Percentiles rank a stretch among this genome's conserved stretches.
Conservation (phyloP, 2,888 invertebrate genomes). For the Stomorhina lunata region DNA sequence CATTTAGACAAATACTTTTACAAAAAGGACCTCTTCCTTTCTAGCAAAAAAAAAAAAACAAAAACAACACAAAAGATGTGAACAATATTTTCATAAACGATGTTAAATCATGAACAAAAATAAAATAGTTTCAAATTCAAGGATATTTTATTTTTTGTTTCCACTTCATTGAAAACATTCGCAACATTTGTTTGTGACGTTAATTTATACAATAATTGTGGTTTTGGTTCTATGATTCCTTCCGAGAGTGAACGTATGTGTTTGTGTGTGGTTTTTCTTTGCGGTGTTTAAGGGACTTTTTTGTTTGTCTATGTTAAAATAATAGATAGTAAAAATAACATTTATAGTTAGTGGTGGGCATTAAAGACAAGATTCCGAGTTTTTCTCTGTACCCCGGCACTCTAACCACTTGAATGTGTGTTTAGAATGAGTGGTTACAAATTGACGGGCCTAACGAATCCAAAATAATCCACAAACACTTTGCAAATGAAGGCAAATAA, state of each 20-base stretch:
- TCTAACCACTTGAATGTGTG: slow-evolving; percentile 34
- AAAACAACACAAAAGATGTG: slow-evolving; percentile 27
- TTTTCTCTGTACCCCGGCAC: background rate
- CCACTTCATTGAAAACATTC: slow-evolving; percentile 80
- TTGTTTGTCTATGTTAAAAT: slow-evolving; percentile 25
- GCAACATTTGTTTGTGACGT: slow-evolving; percentile 81
- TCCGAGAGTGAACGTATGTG: background rate
- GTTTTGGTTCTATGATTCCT: slow-evolving; percentile 56
- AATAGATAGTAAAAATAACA: slow-evolving; percentile 31
- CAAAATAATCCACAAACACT: slow-evolving; percentile 57
- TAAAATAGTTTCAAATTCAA: slow-evolving; percentile 59
- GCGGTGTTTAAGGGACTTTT: slow-evolving; percentile 13
- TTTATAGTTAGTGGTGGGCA: slow-evolving; percentile 25
- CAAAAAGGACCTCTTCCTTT: slow-evolving; percentile 31
- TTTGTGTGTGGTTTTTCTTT: slow-evolving; percentile 1
- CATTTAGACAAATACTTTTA: background rate
- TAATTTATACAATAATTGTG: slow-evolving; percentile 79
- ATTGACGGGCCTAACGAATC: slow-evolving; percentile 69
- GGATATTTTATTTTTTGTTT: slow-evolving; percentile 68
- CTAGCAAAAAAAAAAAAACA: background rate
- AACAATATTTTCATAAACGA: slow-evolving; percentile 15
- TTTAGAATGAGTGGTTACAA: slow-evolving; percentile 53
- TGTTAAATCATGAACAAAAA: slow-evolving; percentile 42
- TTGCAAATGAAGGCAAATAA: slow-evolving; percentile 68
- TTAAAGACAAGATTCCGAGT: background rate